Evolutionary conservation across 1,140 invertebrate species (phyloP), one percentile per base, ranked within the genome.

Genomic region (Plodia interpunctella): DNA sequence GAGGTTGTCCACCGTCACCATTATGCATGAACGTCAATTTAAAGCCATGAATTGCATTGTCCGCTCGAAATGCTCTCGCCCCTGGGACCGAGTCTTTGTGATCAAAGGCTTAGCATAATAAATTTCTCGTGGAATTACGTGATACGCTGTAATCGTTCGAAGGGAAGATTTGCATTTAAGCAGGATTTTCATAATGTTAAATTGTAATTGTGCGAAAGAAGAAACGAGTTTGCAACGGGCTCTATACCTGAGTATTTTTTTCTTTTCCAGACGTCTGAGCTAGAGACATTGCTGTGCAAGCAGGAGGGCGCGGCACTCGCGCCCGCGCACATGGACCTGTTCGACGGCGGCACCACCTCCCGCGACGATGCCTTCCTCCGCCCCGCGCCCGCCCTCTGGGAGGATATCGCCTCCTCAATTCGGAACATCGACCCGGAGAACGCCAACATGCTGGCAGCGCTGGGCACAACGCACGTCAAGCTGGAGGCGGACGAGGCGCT

Each of bases 351-450:
- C 49, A 87, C 88, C 30, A 90, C 85, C 59, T 90, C 91, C 66
- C 93, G 94, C 78, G 95, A 97, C 81, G 95, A 96, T 88, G 94
- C 95, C 44, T 96, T 95, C 85, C 92, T 96, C 65, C 93, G 95
- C 72, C 95, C 95, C 9, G 94, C 94, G 13, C 95, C 95, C 9
- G 94, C 94, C 13, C 91, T 96, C 6, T 97, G 96, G 96, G 96
- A 97, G 84, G 96, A 97, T 90, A 96, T 97, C 78, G 94, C 95
- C 51, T 95, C 95, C 75, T 96, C 95, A 70, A 96, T 97, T 80
- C 94, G 96, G 72, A 96, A 96, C 82, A 94, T 96, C 66, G 95
- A 97, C 80, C 95, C 95, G 13, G 95, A 96, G 80, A 96, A 96
- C 78, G 94, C 95, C n/a, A 94, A 96, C 77, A 96, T 97, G 94